A percentile compares a stretch with the other conserved stretches of the same genome.
phyloP scores from a whole-genome alignment of 1,140 invertebrate genomes.

The Listronotus oregonensis region DNA sequence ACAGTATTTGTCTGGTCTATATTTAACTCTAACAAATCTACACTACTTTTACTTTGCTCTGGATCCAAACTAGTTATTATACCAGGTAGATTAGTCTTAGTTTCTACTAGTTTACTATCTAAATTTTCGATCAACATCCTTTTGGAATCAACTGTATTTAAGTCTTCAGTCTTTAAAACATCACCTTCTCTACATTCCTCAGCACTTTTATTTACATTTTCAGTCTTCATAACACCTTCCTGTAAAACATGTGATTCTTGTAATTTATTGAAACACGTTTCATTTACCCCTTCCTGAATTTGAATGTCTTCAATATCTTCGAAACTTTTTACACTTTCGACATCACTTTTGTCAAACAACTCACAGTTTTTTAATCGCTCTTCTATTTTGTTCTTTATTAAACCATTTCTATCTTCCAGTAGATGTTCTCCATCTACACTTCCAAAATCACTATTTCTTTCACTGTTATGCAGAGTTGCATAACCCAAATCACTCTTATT shows the following conservation, averaged over 20 bases:
- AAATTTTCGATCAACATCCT: too few species aligned
- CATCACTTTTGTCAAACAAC: not conserved
- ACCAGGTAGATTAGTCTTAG: slow-evolving; percentile 25
- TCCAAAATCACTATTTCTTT: slow-evolving; percentile 31
- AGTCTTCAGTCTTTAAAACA: not conserved
- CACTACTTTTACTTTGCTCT: slow-evolving; percentile 11
- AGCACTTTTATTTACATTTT: not conserved
- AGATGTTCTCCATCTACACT: slow-evolving; percentile 32
- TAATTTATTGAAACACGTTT: not conserved
- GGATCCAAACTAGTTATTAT: slow-evolving; percentile 26
- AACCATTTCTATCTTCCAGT: slow-evolving; percentile 22
- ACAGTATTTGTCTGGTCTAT: not conserved
- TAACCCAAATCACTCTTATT: slow-evolving; percentile 32
- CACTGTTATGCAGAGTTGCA: slow-evolving; percentile 29
- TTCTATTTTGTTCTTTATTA: slow-evolving; percentile 22
- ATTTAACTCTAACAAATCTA: slow-evolving; percentile 30
- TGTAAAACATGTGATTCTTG: not conserved
- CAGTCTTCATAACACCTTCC: not conserved
- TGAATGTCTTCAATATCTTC: not conserved
- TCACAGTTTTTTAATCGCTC: slow-evolving; percentile 26
- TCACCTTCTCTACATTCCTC: not conserved
- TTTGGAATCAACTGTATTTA: not conserved
- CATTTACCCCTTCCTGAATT: not conserved
- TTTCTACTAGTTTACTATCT: not conserved
- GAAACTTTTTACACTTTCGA: not conserved